phyloP scores from a whole-genome alignment of 2,113 vertebrate species.

The Aphyosemion australe region DNA sequence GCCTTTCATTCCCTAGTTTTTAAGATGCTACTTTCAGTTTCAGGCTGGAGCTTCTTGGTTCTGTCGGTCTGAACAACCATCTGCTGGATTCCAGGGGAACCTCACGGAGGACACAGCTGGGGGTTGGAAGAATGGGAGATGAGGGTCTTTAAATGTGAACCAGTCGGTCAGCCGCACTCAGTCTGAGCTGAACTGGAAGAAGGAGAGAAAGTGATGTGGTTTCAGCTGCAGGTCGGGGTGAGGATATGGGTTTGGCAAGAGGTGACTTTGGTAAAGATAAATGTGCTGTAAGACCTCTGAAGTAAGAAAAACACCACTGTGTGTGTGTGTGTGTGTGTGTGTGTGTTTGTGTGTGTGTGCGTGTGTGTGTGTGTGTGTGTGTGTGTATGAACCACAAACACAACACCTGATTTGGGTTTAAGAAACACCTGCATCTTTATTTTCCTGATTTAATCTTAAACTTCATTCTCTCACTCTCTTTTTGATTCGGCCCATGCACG shows the following conservation, averaged over 20 bases:
- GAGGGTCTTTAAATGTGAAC: slow-evolving; percentile 45
- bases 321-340: slow-evolving; percentile 17
- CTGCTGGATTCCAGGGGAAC: slow-evolving; percentile 46
- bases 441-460: background rate
- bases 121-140: slow-evolving; percentile 12
- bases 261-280: background rate
- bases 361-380: slow-evolving; percentile 8
- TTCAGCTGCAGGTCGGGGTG: background rate
- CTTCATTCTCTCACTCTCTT: background rate
- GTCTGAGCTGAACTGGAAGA: slow-evolving; percentile 65
- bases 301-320: background rate
- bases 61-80: slow-evolving; percentile 39
- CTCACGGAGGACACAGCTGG: slow-evolving; percentile 54
- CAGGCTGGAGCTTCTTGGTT: background rate
- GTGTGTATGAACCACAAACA: slow-evolving; percentile 1
- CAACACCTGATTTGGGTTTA: background rate
- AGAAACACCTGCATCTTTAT: background rate
- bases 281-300: slow-evolving; percentile 6
- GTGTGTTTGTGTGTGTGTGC: slow-evolving; percentile 39
- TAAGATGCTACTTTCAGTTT: background rate
- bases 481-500: no score
- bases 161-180: slow-evolving; percentile 48
- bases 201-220: slow-evolving; percentile 49
- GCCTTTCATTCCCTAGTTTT: no score
- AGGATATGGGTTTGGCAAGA: background rate